Evolutionary conservation across 2,888 invertebrate species (phyloP).

Genomic region (Aphelenchoides bicaudatus): DNA sequence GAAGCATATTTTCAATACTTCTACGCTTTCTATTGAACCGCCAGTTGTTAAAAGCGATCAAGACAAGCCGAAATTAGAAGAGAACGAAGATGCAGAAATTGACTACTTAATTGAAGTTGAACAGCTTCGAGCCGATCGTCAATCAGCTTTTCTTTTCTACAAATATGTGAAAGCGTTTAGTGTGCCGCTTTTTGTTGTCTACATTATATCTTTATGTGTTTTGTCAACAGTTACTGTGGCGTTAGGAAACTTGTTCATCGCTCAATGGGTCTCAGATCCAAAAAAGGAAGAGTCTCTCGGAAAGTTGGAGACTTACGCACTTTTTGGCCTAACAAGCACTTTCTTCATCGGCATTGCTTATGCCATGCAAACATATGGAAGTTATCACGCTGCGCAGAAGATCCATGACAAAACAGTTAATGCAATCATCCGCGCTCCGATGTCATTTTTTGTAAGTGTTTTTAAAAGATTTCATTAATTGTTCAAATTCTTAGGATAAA

Average conservation of each 20-base stretch:
- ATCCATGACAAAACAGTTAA: conserved; percentile 1
- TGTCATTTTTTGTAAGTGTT: conserved; percentile 62
- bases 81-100: not conserved
- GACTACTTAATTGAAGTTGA: conserved; percentile 4
- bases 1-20: not conserved
- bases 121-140: not conserved
- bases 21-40: not conserved
- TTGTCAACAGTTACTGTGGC: conserved; percentile 10
- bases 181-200: conserved; percentile 66
- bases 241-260: conserved; percentile 9
- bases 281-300: not conserved
- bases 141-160: conserved; percentile 70
- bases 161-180: conserved; percentile 78
- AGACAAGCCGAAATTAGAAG: not conserved
- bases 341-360: not conserved
- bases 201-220: conserved; percentile 73
- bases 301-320: conserved; percentile 17
- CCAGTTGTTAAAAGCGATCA: too few species aligned
- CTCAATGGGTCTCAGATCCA: conserved; percentile 15
- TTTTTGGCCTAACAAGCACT: not conserved
- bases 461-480: too few species aligned
- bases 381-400: conserved; percentile 5
- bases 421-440: conserved; percentile 58
- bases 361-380: conserved; percentile 8
- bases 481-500: conserved; percentile 61